Conservation (phyloP, 2,888 invertebrate species). For the Gerris lacustris region DNA sequence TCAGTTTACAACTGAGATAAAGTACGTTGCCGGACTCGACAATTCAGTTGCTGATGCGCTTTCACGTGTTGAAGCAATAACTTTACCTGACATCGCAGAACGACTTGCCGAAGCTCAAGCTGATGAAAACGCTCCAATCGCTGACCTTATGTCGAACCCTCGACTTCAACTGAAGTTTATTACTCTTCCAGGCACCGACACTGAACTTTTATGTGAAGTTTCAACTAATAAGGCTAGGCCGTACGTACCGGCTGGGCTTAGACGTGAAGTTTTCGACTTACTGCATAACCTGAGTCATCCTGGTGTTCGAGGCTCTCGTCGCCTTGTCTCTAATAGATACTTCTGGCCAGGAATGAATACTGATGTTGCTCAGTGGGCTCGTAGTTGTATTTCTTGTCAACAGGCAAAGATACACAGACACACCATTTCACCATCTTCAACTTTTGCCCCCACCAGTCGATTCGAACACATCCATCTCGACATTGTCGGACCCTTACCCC, state of each 20-base stretch:
- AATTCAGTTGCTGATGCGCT: slow-evolving; percentile 35
- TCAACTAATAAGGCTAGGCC: slow-evolving; percentile 19
- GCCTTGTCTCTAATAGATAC: slow-evolving; percentile 33
- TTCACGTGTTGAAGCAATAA: slow-evolving; percentile 30
- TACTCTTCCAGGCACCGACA: not conserved
- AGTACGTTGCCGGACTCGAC: slow-evolving; percentile 32
- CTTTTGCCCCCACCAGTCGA: slow-evolving; percentile 30
- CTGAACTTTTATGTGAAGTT: slow-evolving; percentile 25
- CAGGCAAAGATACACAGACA: slow-evolving; percentile 33
- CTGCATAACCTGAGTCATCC: slow-evolving; percentile 31
- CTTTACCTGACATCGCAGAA: slow-evolving; percentile 32
- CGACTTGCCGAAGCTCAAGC: slow-evolving; percentile 31
- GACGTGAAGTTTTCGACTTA: slow-evolving; percentile 17
- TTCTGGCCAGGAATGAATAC: slow-evolving; percentile 35
- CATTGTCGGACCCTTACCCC: slow-evolving; percentile 27
- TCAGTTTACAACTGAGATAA: slow-evolving; percentile 35
- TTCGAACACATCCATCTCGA: too few relatives aligned
- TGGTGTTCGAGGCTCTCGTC: slow-evolving; percentile 28
- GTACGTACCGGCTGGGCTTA: slow-evolving; percentile 18
- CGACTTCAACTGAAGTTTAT: not conserved
- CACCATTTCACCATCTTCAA: slow-evolving; percentile 30
- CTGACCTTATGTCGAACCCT: slow-evolving; percentile 1
- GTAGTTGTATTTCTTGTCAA: slow-evolving; percentile 34
- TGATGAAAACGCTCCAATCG: not conserved
- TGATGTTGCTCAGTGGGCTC: slow-evolving; percentile 34